Evolutionary conservation across 2,113 vertebrate genomes (phyloP).

Genomic region (Glaucidium brasilianum): DNA sequence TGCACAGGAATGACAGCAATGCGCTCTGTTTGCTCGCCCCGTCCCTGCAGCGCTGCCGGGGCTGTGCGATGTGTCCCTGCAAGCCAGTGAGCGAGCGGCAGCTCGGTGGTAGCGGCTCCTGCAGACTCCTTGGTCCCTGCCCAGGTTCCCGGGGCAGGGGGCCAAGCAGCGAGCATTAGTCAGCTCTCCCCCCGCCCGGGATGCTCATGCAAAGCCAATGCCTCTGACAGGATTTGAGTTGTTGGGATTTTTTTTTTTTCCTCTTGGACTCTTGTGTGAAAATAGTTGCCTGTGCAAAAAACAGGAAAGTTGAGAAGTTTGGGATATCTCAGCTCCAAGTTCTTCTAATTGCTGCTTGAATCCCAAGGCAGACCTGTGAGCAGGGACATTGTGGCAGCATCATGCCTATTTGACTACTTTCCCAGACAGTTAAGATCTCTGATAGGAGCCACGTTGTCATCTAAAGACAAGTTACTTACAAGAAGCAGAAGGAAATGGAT

Average conservation of each 20-base stretch:
- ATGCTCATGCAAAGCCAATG: background rate
- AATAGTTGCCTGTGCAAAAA: background rate
- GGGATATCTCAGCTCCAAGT: background rate
- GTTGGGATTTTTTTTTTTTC: background rate
- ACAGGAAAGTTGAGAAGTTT: background rate
- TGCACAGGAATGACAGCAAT: background rate
- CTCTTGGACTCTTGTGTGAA: background rate
- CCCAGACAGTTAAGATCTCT: background rate
- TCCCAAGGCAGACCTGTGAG: background rate
- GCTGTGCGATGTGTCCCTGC: background rate
- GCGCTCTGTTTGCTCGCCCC: background rate
- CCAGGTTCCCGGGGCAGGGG: background rate
- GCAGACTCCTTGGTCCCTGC: background rate
- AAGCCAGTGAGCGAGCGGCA: background rate
- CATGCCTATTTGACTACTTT: background rate
- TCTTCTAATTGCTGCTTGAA: background rate
- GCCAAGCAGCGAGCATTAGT: slow-evolving; percentile 11
- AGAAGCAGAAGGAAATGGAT: background rate
- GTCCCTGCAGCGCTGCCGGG: background rate
- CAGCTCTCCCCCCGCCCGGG: background rate
- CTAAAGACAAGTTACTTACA: slow-evolving; percentile 13
- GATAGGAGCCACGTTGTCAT: background rate
- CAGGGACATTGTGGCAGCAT: background rate
- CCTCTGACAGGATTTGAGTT: background rate
- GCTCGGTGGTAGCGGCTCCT: background rate